Percentiles rank a stretch among this genome's conserved stretches.
These are phyloP conservation scores for Lepidurus packardi DNA, from an alignment of 1,140 invertebrate species.

Conservation along the genomic window DNA sequence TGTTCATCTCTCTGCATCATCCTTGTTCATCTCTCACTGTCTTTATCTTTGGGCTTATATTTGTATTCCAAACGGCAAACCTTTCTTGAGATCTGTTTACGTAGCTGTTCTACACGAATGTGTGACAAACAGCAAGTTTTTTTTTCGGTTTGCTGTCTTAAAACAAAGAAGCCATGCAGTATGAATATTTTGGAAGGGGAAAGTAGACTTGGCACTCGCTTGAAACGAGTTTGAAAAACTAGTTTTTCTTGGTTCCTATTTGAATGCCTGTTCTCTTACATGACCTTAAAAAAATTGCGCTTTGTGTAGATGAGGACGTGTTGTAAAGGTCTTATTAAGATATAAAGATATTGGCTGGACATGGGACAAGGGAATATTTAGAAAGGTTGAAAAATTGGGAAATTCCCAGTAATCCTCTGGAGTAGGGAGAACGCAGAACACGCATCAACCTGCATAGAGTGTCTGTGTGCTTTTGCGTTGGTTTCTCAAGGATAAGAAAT, in stretches of 20 bases:
- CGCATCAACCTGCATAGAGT: not conserved
- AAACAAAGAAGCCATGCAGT: too few species aligned
- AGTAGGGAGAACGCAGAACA: not conserved
- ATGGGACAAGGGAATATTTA: not conserved
- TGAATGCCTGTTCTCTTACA: not conserved
- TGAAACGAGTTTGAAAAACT: too few species aligned
- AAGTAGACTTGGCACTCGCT: too few species aligned
- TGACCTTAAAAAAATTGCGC: not conserved
- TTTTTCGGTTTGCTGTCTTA: too few species aligned
- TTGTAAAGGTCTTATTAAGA: constrained; percentile 6
- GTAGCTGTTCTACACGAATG: too few species aligned
- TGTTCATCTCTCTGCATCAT: not conserved
- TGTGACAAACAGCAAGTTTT: too few species aligned
- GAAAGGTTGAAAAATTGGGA: not conserved
- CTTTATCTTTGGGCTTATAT: not conserved
- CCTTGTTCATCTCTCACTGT: not conserved
- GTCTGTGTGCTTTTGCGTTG: not conserved
- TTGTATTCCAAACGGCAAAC: too few species aligned
- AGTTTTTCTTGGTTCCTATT: not conserved
- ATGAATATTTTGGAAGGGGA: too few species aligned
- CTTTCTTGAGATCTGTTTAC: too few species aligned
- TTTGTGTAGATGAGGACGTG: not conserved
- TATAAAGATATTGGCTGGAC: not conserved
- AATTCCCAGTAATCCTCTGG: not conserved
- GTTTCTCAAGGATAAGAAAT: not conserved